phyloP scores from a whole-genome alignment of 2,888 invertebrate genomes.

The Stenchaetothrips biformis region DNA sequence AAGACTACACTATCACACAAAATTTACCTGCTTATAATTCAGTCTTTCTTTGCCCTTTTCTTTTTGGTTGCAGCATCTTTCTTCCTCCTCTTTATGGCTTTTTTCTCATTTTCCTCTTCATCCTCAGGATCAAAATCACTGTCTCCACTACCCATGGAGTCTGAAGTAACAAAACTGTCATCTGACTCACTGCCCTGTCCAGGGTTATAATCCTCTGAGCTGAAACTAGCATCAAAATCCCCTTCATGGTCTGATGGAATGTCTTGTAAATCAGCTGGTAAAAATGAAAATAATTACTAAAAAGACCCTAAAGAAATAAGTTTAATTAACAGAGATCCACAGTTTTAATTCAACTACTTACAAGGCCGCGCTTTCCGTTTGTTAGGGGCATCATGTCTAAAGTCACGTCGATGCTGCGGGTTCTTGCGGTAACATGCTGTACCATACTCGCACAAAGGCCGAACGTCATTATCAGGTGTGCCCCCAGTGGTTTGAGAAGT shows the following conservation, averaged over 20 bases:
- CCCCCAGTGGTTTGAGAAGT: not conserved
- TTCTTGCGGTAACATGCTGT: not conserved
- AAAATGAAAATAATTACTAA: not conserved
- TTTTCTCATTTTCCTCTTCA: not conserved
- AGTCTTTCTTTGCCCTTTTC: not conserved
- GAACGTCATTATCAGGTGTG: not conserved
- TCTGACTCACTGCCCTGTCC: not conserved
- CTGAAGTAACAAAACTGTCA: conserved; percentile 5
- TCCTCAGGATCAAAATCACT: not conserved
- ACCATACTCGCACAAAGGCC: not conserved
- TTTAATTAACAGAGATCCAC: not conserved
- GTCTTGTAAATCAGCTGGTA: not conserved
- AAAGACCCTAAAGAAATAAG: not conserved
- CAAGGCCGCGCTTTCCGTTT: not conserved
- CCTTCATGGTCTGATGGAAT: not conserved
- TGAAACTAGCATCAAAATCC: not conserved
- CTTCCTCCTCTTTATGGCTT: not conserved
- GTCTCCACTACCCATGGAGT: not conserved
- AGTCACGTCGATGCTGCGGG: not conserved
- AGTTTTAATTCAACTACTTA: not conserved
- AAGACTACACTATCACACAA: no score
- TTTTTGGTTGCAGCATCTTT: not conserved
- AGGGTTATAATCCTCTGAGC: not conserved
- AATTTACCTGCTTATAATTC: not conserved
- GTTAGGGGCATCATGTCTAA: not conserved